These are phyloP conservation scores for Ctenochaetus hawaiiensis DNA, from an alignment of 2,797 vertebrate species.

Conservation along the genomic window DNA sequence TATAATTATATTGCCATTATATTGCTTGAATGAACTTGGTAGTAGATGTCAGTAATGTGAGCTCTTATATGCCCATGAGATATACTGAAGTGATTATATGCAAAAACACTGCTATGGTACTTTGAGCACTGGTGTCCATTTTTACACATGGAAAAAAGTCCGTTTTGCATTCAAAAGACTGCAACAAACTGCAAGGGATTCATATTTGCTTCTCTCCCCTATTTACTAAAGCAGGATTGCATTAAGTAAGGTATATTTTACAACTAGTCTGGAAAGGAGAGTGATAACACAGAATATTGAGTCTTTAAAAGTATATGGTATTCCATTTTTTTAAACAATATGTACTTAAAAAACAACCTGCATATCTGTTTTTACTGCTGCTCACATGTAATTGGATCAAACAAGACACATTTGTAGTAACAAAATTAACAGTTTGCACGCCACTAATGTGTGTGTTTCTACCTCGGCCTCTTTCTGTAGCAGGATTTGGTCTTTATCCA, in stretches of 20 bases:
- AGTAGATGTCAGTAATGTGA: neutral
- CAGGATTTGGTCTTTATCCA: constrained; percentile 95
- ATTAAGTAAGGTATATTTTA: neutral
- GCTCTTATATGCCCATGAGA: neutral
- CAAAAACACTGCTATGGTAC: neutral
- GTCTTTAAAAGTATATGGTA: neutral
- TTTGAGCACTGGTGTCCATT: neutral
- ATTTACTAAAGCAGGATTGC: neutral
- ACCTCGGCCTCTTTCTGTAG: constrained; percentile 96
- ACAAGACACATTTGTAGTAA: neutral
- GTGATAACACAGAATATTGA: neutral
- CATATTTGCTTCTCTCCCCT: neutral
- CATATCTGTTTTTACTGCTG: neutral
- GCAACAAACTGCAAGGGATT: neutral
- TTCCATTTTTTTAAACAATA: no score
- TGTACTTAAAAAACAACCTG: neutral
- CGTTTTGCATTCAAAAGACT: neutral
- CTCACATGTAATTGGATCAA: neutral
- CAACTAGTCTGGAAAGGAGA: neutral
- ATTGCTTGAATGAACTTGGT: neutral
- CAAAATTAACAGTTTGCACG: neutral
- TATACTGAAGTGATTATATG: neutral
- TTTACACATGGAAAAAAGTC: neutral
- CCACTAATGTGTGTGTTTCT: constrained; percentile 49
- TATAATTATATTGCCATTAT: no score